Conservation (phyloP, 2,888 invertebrate genomes). For the Drepana falcataria region DNA sequence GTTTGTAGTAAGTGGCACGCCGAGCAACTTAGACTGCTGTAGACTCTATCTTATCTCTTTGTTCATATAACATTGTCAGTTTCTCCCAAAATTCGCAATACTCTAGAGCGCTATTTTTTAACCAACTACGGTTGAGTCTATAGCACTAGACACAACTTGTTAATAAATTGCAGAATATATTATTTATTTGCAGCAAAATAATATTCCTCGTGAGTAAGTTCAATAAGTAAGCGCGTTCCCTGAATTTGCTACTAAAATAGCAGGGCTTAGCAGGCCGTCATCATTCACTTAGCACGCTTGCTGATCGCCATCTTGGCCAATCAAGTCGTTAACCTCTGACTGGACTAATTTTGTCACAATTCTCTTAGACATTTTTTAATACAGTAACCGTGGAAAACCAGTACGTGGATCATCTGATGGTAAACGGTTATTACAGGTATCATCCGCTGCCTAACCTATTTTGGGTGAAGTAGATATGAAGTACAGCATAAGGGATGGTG, state of each 20-base stretch:
- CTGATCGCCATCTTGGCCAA: conserved; percentile 66
- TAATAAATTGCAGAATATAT: no score
- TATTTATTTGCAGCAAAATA: neutral
- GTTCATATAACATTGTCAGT: conserved; percentile 24
- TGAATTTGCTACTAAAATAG: conserved; percentile 33
- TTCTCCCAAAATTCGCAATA: conserved; percentile 30
- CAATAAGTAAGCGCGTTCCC: neutral
- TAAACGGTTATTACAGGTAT: no score
- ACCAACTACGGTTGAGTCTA: neutral
- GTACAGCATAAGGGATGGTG: no score
- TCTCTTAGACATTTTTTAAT: neutral
- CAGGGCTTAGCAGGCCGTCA: conserved; percentile 46
- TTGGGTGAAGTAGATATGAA: no score
- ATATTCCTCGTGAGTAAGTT: neutral
- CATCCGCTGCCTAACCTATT: no score
- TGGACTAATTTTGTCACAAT: conserved; percentile 9
- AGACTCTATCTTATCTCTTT: conserved; percentile 50
- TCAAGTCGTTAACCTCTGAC: conserved; percentile 69
- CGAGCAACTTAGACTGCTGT: conserved; percentile 36
- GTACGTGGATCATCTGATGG: neutral
- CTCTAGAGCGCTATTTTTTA: conserved; percentile 1
- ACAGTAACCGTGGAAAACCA: neutral
- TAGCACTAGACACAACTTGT: no score
- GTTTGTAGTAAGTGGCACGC: conserved; percentile 50
- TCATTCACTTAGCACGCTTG: conserved; percentile 72